Evolutionary conservation across 1,140 invertebrate genomes (phyloP), one percentile per base, ranked within the genome.

Genomic region (Pogonomyrmex barbatus): DNA sequence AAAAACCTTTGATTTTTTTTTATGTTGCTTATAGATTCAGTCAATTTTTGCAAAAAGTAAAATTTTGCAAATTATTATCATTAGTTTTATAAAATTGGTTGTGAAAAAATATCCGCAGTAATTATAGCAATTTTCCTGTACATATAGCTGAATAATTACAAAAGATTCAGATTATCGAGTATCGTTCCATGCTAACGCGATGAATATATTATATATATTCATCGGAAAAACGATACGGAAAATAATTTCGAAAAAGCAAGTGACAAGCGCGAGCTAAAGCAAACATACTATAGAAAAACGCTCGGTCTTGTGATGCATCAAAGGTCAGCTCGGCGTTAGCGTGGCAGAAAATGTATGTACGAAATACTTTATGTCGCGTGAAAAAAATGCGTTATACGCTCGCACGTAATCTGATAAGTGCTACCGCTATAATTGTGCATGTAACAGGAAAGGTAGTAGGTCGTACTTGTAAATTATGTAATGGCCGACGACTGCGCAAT

Each of bases 311-410:
- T 56, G 42, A 81, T 70, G 14, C 30, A 24, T 81, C 78, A 81
- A 81, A 71, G 50, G 58, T 14, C 30, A 4, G 54, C 10, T 17
- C 12, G 33, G 65, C n/a, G 33, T 50, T 39, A 54, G 36, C 33
- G n/a, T 45, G 24, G 65, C 65, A 42, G 52, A 65, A 82, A 82
- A 82, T 1, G 17, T 50, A 82, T 17, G 42, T 50, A 82, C 30
- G 42, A 60, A 82, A 73, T 82, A 82, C 79, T 82, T 82, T 47
- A 82, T 82, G 33, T 82, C 30, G 79, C 52, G 79, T 73, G 54
- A 73, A 60, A 82, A 56, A 82, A 82, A 36, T 82, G 68, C 54
- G 68, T 73, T 50, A 60, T 17, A 36, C 54, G 79, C 30, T 73
- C 30, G 30, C 30, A 60, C 45, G 17, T 75, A 75, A 83, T 73